A percentile compares a stretch with the other conserved stretches of the same genome.
Evolutionary conservation across 2,888 invertebrate species (phyloP).

Genomic region (Dynastes hyllus): DNA sequence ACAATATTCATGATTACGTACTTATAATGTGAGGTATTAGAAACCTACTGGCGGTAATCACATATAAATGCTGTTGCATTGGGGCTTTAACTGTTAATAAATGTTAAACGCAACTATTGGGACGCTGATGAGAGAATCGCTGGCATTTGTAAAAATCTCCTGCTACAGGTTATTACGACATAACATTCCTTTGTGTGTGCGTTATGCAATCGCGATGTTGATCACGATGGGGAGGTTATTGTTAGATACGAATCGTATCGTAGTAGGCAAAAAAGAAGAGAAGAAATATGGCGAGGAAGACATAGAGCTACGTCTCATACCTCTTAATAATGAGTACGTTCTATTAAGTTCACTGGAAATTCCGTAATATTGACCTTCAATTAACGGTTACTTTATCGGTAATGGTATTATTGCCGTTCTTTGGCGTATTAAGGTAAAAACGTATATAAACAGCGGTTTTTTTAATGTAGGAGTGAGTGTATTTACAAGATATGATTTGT

Average conservation of each 20-base stretch:
- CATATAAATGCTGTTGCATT: too few species aligned
- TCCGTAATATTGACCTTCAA: not conserved
- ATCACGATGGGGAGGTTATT: not conserved
- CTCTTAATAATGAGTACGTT: not conserved
- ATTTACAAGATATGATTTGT: not conserved
- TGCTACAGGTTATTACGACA: too few species aligned
- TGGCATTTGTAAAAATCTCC: too few species aligned
- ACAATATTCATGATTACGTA: too few species aligned
- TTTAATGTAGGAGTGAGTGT: not conserved
- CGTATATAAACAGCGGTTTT: not conserved
- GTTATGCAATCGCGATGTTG: too few species aligned
- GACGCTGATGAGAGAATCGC: too few species aligned
- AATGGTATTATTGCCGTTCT: not conserved
- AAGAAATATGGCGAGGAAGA: not conserved
- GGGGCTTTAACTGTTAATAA: too few species aligned
- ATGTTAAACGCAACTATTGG: too few species aligned
- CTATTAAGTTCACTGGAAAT: slow-evolving; percentile 2
- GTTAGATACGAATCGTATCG: not conserved
- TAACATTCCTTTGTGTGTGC: too few species aligned
- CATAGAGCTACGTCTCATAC: not conserved
- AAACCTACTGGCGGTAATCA: too few species aligned
- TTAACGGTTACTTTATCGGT: slow-evolving; percentile 7
- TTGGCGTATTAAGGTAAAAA: not conserved
- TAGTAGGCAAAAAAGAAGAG: not conserved
- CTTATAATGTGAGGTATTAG: too few species aligned